Base-by-base conservation (phyloP, 2,888 invertebrate species). In the Dicranocentrus wangi region DNA sequence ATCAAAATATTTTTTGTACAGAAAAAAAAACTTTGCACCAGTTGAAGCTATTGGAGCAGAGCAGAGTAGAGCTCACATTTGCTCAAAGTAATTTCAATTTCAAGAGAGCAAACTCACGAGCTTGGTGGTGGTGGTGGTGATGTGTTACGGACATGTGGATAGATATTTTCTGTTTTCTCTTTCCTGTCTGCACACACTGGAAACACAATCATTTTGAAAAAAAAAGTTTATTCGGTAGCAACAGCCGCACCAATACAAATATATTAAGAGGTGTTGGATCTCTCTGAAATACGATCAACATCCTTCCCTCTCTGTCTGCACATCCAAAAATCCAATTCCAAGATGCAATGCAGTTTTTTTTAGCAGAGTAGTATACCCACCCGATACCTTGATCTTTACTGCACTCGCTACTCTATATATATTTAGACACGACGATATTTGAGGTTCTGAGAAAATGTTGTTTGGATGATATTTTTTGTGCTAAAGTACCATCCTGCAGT, bases 251-350 rank as follows among this genome's bases (percentile, higher is more conserved):
- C 28, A 23, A 51, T 63, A n/a, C n/a, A 42, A 61, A 72, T 61
- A 47, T 61, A 32, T 63, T 72, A 63, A 61, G 72, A 51, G 23
- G 25, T 47, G 63, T 65, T 65, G 43, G 25, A 65, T 65, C n/a
- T n/a, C n/a, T n/a, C 73, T 73, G 63, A 73, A 73, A 73, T 53
- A 73, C 73, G 63, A 73, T 73, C 73, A n/a, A 73, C 73, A 73
- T 53, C 73, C 43, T 73, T 65, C 47, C 53, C 65, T n/a, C n/a
- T n/a, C 73, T 73, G 73, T 73, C 63, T 73, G 73, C 73, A 73
- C 27, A 23, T 51, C 32, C 1, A 25, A 60, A n/a, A 27, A 17
- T 10, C n/a, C 17, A 61, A 32, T 10, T 10, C 7, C 1, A 32
- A 10, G 61, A 61, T 17, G 32, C 61, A 39, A 2, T n/a, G 60